Evolutionary conservation across 2,113 vertebrate species (phyloP), one percentile per base, ranked within the genome.

Genomic region (Litocranius walleri): DNA sequence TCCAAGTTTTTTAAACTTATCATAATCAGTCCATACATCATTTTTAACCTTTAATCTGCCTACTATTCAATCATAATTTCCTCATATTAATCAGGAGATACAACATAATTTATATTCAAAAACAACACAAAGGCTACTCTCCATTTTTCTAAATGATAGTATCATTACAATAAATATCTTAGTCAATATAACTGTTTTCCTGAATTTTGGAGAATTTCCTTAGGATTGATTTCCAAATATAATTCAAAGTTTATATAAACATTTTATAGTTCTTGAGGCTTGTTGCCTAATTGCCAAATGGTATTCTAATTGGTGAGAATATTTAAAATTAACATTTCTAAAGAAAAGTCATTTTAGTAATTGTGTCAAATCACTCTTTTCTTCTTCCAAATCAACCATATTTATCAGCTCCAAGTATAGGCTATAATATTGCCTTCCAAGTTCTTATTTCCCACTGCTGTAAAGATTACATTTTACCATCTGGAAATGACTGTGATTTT

Each of bases 261-360:
- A 93, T 88, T 82, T 95, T 95, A 92, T 21, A 90, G 83, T 15
- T 90, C 27, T 93, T 14, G 5, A 43, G 59, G 61, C n/a, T 95
- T 96, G 17, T 54, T 74, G n/a, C n/a, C 82, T 95, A 84, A 92
- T 19, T 91, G 21, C 30, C 43, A 97, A 87, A 62, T 23, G 83
- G 21, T 43, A 94, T 64, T 94, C 94, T 92, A 93, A 96, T 29
- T 85, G 40, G 45, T 52, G 21, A 94, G 71, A 95, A 57, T 71
- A 83, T 56, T 90, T 84, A 90, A 95, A 96, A 78, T 59, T 54
- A 95, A 90, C 56, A 95, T 91, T 97, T 93, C 56, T 88, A 84
- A 95, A 95, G 56, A 81, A 77, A 33, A 96, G 36, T 80, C 62
- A 93, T 86, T 48, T 80, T 9, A 90, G 30, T 88, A 64, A 88